phyloP scores from a whole-genome alignment of 1,140 invertebrate species.

The Physella acuta region DNA sequence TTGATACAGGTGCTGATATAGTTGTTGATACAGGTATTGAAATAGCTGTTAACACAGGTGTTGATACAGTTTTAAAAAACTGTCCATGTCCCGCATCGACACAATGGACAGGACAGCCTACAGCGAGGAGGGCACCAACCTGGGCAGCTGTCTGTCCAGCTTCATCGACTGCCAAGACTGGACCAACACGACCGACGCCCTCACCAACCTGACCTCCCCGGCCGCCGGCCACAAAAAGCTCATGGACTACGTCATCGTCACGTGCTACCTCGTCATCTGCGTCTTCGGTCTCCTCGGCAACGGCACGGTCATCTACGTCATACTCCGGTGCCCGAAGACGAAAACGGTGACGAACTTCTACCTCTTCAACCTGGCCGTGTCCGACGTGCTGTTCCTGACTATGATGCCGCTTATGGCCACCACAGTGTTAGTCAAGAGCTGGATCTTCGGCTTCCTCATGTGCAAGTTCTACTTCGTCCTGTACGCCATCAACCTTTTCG shows the following conservation, averaged over 20 bases:
- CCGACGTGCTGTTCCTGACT: slow-evolving; percentile 88
- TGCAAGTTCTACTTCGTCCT: slow-evolving; percentile 85
- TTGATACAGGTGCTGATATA: no score
- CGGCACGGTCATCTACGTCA: slow-evolving; percentile 61
- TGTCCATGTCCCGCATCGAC: no score
- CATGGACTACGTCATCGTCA: slow-evolving; percentile 83
- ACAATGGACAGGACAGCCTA: no score
- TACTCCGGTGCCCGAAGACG: slow-evolving; percentile 80
- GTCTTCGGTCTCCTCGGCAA: slow-evolving; percentile 85
- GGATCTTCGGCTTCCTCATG: slow-evolving; percentile 88
- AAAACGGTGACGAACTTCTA: slow-evolving; percentile 86
- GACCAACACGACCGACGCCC: no score
- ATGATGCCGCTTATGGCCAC: slow-evolving; percentile 73
- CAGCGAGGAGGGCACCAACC: no score
- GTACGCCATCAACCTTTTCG: slow-evolving; percentile 94
- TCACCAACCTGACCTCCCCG: no score
- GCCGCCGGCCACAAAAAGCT: no score
- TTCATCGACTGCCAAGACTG: no score
- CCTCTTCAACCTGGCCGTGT: slow-evolving; percentile 79
- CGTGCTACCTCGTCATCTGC: slow-evolving; percentile 69
- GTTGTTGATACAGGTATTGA: no score
- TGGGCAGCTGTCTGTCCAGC: no score
- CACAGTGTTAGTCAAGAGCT: slow-evolving; percentile 73
- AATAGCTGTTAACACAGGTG: no score
- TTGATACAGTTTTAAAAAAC: no score